Evolutionary conservation across 2,113 vertebrate genomes (phyloP).

Genomic region (Triplophysa dalaica): DNA sequence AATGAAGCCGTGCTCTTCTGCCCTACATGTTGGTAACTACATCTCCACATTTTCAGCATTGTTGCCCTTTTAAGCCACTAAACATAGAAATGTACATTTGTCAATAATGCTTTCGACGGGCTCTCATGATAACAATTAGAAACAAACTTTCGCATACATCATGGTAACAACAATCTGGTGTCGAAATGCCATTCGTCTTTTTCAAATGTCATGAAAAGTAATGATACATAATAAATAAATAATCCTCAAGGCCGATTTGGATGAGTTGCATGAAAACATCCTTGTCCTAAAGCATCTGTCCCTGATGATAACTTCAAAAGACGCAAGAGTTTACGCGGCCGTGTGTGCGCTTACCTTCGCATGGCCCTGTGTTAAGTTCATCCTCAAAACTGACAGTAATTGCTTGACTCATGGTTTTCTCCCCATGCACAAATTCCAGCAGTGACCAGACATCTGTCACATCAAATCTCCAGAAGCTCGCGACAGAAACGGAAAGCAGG

Average conservation of each 20-base stretch:
- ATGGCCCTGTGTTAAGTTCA: slow-evolving; percentile 25
- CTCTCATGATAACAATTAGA: no score
- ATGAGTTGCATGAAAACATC: not conserved
- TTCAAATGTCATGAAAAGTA: no score
- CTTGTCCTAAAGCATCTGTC: slow-evolving; percentile 24
- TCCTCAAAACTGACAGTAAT: slow-evolving; percentile 45
- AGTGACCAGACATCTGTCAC: slow-evolving; percentile 48
- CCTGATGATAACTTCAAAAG: slow-evolving; percentile 29
- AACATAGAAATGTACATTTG: not conserved
- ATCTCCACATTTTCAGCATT: not conserved
- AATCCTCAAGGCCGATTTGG: not conserved
- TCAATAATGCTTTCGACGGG: not conserved
- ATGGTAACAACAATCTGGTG: no score
- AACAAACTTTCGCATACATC: no score
- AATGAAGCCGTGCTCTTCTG: not conserved
- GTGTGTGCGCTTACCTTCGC: slow-evolving; percentile 10
- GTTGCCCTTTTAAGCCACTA: not conserved
- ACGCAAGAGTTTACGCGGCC: not conserved
- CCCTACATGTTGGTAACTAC: not conserved
- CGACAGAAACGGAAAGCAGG: not conserved
- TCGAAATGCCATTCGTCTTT: no score
- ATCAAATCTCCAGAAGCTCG: not conserved
- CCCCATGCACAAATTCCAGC: slow-evolving; percentile 17
- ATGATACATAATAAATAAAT: not conserved
- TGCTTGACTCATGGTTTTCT: slow-evolving; percentile 30